A percentile compares a stretch with the other conserved stretches of the same genome.
phyloP scores from a whole-genome alignment of 2,888 invertebrate genomes.

The Stomorhina lunata region DNA sequence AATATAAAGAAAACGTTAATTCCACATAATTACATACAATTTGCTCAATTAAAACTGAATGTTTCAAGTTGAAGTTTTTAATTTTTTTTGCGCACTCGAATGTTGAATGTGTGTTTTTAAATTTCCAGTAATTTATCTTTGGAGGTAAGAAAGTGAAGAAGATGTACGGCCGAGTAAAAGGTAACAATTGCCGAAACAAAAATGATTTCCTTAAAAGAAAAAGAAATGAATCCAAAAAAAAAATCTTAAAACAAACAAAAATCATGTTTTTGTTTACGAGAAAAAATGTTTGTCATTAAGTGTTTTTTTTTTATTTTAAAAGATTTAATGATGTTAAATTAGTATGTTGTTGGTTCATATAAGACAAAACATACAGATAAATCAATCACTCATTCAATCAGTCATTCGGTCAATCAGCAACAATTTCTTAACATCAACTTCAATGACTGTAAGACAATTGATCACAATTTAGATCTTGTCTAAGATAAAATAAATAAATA shows the following conservation, averaged over 20 bases:
- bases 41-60: constrained; percentile 67
- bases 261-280: constrained; percentile 26
- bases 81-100: constrained; percentile 6
- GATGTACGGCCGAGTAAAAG: background rate
- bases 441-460: no score
- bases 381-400: constrained; percentile 33
- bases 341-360: constrained; percentile 34
- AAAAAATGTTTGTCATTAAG: constrained; percentile 50
- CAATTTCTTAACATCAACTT: no score
- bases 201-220: background rate
- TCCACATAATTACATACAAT: constrained; percentile 67
- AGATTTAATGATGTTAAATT: constrained; percentile 53
- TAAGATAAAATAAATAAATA: constrained; percentile 40
- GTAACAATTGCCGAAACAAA: constrained; percentile 46
- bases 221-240: no score
- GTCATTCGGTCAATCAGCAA: constrained; percentile 13
- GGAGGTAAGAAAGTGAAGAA: background rate
- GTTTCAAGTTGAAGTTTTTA: constrained; percentile 47
- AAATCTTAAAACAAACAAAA: background rate
- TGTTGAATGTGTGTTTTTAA: constrained; percentile 23
- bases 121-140: constrained; percentile 33
- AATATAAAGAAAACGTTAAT: constrained; percentile 47
- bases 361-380: constrained; percentile 10
- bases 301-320: constrained; percentile 32
- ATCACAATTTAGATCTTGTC: no score